A percentile compares a stretch with the other conserved stretches of the same genome.
These are phyloP conservation scores for Fragum sueziense DNA, from an alignment of 2,888 invertebrate genomes.

Conservation along the genomic window DNA sequence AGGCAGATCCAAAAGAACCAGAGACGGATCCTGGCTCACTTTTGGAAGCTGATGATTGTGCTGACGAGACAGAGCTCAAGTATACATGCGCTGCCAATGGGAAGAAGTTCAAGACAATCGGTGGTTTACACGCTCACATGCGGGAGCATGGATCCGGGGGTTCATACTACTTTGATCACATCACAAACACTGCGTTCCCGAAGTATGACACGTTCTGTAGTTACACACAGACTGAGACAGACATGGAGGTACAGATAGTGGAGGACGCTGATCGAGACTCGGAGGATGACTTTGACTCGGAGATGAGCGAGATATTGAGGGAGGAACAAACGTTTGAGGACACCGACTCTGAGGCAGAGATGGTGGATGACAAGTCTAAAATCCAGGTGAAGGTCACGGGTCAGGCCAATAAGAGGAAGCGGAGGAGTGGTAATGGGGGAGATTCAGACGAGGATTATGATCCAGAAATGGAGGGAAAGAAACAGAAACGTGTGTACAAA, in stretches of 20 bases:
- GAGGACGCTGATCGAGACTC: background rate
- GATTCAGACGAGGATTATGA: background rate
- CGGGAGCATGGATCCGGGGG: constrained; percentile 41
- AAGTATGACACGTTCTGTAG: constrained; percentile 47
- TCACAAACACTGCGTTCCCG: constrained; percentile 46
- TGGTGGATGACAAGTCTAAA: background rate
- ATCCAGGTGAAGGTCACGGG: background rate
- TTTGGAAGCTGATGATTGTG: no score
- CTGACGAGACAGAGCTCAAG: background rate
- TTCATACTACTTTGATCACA: constrained; percentile 53
- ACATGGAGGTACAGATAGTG: background rate
- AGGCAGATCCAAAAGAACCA: no score
- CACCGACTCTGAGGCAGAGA: background rate
- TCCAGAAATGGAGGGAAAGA: no score
- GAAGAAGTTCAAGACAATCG: constrained; percentile 29
- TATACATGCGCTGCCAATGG: constrained; percentile 43
- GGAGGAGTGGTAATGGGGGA: background rate
- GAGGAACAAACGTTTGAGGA: background rate
- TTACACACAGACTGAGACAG: constrained; percentile 36
- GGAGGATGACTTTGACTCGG: background rate
- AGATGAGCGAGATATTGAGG: background rate
- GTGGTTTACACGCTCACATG: constrained; percentile 45
- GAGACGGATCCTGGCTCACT: no score
- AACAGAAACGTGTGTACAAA: background rate
- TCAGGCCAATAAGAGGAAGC: background rate